Evolutionary conservation across 2,888 invertebrate genomes (phyloP).

Genomic region (Odontomyia ornata): DNA sequence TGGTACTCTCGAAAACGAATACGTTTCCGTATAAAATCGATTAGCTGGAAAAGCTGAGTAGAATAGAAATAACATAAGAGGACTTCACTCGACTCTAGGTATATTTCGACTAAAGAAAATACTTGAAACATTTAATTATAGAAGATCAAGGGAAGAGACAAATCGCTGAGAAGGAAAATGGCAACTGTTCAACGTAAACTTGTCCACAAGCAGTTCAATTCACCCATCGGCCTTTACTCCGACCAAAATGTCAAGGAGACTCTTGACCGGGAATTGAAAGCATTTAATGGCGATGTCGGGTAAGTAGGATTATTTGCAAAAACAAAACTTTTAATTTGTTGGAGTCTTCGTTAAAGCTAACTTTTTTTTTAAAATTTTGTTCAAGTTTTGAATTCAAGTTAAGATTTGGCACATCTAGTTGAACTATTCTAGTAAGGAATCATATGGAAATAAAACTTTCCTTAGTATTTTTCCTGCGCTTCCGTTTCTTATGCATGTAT

Average conservation of each 20-base stretch:
- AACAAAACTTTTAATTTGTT: too few relatives aligned
- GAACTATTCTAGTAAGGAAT: too few relatives aligned
- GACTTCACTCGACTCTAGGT: background rate
- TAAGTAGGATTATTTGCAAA: too few relatives aligned
- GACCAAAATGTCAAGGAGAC: slow-evolving; percentile 82
- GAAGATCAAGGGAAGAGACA: slow-evolving; percentile 52
- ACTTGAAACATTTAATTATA: slow-evolving; percentile 50
- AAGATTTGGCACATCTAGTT: too few relatives aligned
- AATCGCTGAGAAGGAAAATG: slow-evolving; percentile 67
- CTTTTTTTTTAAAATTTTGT: too few relatives aligned
- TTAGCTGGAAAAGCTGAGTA: slow-evolving; percentile 4
- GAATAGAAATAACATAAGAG: background rate
- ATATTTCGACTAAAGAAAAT: slow-evolving; percentile 20
- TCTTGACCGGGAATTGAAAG: slow-evolving; percentile 78
- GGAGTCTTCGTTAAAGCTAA: too few relatives aligned
- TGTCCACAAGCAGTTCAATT: slow-evolving; percentile 90
- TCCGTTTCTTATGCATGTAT: too few relatives aligned
- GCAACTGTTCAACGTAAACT: slow-evolving; percentile 73
- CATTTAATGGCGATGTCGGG: slow-evolving; percentile 84
- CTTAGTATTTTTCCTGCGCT: too few relatives aligned
- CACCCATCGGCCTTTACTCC: slow-evolving; percentile 86
- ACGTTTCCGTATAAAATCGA: slow-evolving; percentile 15
- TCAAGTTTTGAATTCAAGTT: too few relatives aligned
- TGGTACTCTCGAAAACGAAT: slow-evolving; percentile 1
- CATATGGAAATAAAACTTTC: too few relatives aligned